Evolutionary conservation across 2,113 vertebrate species (phyloP).

Genomic region (Neofelis nebulosa): DNA sequence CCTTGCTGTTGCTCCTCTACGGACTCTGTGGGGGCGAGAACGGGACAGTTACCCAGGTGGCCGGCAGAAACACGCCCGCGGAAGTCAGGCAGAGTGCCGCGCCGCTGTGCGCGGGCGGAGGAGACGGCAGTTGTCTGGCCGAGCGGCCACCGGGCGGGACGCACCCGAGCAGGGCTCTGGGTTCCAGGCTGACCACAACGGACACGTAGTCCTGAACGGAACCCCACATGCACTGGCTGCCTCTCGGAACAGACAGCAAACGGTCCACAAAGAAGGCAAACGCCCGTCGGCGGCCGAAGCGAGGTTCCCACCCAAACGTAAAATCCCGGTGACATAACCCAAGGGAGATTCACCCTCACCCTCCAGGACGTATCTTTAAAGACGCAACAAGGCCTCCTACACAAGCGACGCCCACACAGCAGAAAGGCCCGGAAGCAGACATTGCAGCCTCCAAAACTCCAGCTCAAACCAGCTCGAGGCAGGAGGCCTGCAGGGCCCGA

Average conservation of each 20-base stretch:
- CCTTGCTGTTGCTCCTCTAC: constrained; percentile 87
- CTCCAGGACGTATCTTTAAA: not conserved
- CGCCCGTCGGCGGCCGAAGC: fast-evolving
- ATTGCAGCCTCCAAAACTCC: not conserved
- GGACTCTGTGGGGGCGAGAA: constrained; percentile 83
- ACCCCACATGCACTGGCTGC: fast-evolving
- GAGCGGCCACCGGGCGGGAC: fast-evolving
- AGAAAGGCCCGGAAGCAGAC: not conserved
- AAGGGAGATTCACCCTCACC: constrained; percentile 2
- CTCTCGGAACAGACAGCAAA: not conserved
- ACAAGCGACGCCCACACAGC: no score
- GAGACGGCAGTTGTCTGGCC: no score
- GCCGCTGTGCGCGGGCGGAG: not conserved
- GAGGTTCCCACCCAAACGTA: not conserved
- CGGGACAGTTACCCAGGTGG: not conserved
- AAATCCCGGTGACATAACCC: not conserved
- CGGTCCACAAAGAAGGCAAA: not conserved
- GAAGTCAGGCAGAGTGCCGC: not conserved
- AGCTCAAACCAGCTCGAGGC: not conserved
- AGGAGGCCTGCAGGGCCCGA: not conserved
- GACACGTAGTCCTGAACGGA: fast-evolving
- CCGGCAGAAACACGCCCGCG: fast-evolving
- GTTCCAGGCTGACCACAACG: not conserved
- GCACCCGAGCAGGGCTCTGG: not conserved
- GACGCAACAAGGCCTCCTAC: not conserved